Evolutionary conservation across 2,113 vertebrate genomes (phyloP).

Genomic region (Pycnonotus jocosus): DNA sequence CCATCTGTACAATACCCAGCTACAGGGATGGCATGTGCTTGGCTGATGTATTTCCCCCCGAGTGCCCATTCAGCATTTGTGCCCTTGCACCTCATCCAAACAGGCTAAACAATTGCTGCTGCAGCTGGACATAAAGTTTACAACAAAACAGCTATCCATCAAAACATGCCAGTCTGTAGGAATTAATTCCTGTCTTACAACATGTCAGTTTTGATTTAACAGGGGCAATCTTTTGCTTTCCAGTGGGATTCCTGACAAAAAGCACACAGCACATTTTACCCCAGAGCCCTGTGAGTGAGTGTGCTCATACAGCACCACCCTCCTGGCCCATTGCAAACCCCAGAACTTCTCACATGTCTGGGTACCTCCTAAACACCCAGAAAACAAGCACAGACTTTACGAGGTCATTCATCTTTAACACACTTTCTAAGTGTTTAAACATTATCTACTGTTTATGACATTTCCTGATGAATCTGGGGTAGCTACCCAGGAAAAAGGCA

Average conservation of each 20-base stretch:
- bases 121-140: background rate
- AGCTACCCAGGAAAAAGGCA: background rate
- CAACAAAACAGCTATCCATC: background rate
- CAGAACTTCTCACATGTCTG: background rate
- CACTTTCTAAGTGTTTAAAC: background rate
- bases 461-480: background rate
- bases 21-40: background rate
- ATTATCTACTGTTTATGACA: background rate
- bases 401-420: background rate
- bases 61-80: background rate
- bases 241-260: background rate
- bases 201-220: background rate
- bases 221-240: background rate
- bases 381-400: background rate
- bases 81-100: background rate
- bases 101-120: background rate
- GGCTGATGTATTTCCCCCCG: background rate
- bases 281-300: fast-evolving
- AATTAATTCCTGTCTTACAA: background rate
- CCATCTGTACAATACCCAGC: background rate
- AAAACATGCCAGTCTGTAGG: background rate
- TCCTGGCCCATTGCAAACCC: background rate
- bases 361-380: background rate
- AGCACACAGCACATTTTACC: fast-evolving
- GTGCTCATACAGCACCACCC: background rate